Percentiles rank a stretch among this genome's conserved stretches.
phyloP scores from a whole-genome alignment of 2,797 vertebrate genomes.

The Anas georgica region DNA sequence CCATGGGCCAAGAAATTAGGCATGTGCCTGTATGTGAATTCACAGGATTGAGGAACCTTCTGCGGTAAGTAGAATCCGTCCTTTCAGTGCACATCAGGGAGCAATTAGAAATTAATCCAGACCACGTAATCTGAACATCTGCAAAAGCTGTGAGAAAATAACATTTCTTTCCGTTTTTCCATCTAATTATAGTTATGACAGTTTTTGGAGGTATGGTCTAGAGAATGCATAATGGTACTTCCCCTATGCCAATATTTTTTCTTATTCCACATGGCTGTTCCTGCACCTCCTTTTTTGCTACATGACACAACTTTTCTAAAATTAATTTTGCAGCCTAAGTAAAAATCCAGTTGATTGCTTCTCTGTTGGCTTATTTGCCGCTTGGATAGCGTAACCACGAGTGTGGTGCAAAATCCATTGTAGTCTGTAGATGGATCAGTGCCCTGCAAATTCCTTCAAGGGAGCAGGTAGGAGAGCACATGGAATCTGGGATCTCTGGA shows the following conservation, averaged over 20 bases:
- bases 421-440: accelerated
- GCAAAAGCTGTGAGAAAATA: not conserved
- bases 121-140: not conserved
- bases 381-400: not conserved
- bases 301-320: not conserved
- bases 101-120: conserved; percentile 30
- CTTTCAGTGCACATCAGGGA: not conserved
- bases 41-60: not conserved
- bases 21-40: not conserved
- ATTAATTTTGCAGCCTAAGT: not conserved
- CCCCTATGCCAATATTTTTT: not conserved
- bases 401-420: not conserved
- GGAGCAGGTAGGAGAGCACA: not conserved
- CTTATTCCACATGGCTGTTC: not conserved
- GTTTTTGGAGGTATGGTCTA: not conserved
- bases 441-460: not conserved
- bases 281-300: not conserved
- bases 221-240: not conserved
- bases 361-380: not conserved
- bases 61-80: not conserved
- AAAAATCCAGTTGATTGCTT: not conserved
- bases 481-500: not conserved
- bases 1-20: not conserved
- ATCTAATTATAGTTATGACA: not conserved
- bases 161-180: not conserved